Conservation (phyloP, 1,140 invertebrate species). For the Drosophila oshimai region DNA sequence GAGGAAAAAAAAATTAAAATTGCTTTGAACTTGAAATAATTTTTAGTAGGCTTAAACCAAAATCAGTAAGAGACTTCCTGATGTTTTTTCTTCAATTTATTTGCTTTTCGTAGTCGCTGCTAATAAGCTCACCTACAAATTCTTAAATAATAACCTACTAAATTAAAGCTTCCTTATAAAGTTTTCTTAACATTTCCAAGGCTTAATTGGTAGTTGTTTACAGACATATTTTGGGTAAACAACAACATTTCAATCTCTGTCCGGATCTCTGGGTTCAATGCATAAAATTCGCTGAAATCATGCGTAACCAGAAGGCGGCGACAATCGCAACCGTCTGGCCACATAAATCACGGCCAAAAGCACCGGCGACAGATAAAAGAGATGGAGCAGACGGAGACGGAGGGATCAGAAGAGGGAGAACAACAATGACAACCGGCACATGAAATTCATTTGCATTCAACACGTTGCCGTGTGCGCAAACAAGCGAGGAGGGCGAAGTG, state of each 20-base stretch:
- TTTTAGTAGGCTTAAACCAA: too few relatives aligned
- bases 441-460: slow-evolving; percentile 76
- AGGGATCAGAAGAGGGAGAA: slow-evolving; percentile 14
- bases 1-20: too few relatives aligned
- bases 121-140: neutral
- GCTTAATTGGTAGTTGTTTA: slow-evolving; percentile 11
- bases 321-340: slow-evolving; percentile 28
- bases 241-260: slow-evolving; percentile 14
- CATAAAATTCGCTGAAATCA: slow-evolving; percentile 36
- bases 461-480: slow-evolving; percentile 66
- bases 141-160: neutral
- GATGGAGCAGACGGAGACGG: neutral
- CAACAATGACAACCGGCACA: slow-evolving; percentile 46
- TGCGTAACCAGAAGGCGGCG: slow-evolving; percentile 37
- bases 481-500: slow-evolving; percentile 1
- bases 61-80: neutral
- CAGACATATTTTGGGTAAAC: slow-evolving; percentile 13
- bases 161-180: neutral
- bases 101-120: neutral
- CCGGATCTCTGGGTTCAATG: slow-evolving; percentile 4
- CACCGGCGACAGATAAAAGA: neutral
- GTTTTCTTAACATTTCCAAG: neutral
- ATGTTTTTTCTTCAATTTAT: neutral
- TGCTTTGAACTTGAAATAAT: too few relatives aligned
- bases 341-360: slow-evolving; percentile 32